These are phyloP conservation scores for Mythimna lalbum DNA, from an alignment of 2,888 invertebrate species.

Conservation along the genomic window DNA sequence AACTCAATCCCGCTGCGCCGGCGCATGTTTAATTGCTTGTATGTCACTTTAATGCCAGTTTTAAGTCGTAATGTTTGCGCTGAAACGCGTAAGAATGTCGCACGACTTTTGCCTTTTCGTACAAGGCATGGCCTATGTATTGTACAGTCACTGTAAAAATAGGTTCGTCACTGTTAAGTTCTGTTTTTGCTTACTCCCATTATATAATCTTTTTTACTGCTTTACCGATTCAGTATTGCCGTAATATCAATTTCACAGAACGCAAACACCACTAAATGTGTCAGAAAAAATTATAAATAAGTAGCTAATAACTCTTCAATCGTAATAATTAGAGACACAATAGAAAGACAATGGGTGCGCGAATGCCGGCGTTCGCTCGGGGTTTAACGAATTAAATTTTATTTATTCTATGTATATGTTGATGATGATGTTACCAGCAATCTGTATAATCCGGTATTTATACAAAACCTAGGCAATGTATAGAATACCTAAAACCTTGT, in stretches of 20 bases:
- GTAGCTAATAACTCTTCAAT: too few relatives aligned
- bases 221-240: not conserved
- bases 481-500: too few relatives aligned
- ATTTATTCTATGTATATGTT: too few relatives aligned
- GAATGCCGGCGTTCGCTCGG: too few relatives aligned
- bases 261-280: not conserved
- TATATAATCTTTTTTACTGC: not conserved
- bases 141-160: constrained; percentile 4
- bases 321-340: too few relatives aligned
- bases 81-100: constrained; percentile 56
- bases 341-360: too few relatives aligned
- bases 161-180: not conserved
- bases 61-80: constrained; percentile 63
- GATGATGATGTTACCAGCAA: too few relatives aligned
- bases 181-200: not conserved
- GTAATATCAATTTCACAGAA: not conserved
- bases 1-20: constrained; percentile 58
- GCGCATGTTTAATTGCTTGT: constrained; percentile 65
- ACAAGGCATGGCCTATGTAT: constrained; percentile 33
- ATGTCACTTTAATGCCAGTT: constrained; percentile 64
- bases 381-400: too few relatives aligned
- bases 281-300: not conserved
- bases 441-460: too few relatives aligned
- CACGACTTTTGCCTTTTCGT: constrained; percentile 42
- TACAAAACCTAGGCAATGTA: too few relatives aligned